Base-by-base conservation (phyloP, 2,113 vertebrate species). In the Oceanites oceanicus region DNA sequence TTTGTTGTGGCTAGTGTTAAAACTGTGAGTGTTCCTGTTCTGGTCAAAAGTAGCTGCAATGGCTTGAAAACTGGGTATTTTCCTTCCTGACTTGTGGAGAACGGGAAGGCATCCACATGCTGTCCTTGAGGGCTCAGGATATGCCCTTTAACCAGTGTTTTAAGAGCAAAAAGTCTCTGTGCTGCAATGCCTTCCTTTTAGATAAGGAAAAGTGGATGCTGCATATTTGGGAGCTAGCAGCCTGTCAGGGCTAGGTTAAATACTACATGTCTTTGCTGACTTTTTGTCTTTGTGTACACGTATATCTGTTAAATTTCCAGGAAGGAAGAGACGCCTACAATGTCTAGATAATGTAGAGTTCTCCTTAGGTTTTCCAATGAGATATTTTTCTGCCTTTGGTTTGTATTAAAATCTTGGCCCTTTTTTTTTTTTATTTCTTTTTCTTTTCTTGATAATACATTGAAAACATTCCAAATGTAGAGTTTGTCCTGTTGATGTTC, bases 131-230 rank as follows among this genome's bases (percentile, higher is more conserved):
- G 56, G 26, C 42, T 95, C 71, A 47, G 68, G 93, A 49, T 82
- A 17, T 68, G 67, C 81, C 67, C 85, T 96, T 93, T 85, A 87
- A 75, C 17, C 74, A 58, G 30, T 20, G n/a, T 88, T 96, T 70
- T 55, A 82, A 80, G 32, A 53, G 66, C 74, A 61, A 70, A 45
- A 88, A 56, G 21, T 45, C 32, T 36, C 38, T 30, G 0, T 68
- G 53, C 44, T 92, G 91, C 62, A 61, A 29, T 79, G 73, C 42
- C 66, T 94, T 93, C 81, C 87, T 85, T 70, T 88, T 56, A 91
- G 96, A 95, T 96, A 94, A 95, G 77, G 62, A 94, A 75, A 45
- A 68, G 77, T 58, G 19, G 44, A 91, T 53, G 36, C 66, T 85
- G 90, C 62, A 26, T 61, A 13, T 94, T 72, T 87, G 42, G 77